phyloP scores from a whole-genome alignment of 1,140 invertebrate species.

The Leguminivora glycinivorella region DNA sequence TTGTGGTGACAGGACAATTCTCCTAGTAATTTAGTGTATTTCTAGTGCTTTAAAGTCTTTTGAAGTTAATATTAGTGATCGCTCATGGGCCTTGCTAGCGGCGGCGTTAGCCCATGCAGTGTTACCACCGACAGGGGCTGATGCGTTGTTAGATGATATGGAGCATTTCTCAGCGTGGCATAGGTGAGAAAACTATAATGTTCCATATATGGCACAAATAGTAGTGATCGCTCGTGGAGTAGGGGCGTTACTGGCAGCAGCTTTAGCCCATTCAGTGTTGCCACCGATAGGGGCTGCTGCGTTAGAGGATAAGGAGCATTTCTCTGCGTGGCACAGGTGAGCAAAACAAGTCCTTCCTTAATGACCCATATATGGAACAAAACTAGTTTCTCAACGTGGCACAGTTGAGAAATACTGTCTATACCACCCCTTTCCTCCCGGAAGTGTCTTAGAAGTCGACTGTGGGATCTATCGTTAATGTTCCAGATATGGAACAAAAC shows the following conservation, averaged over 20 bases:
- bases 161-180: conserved; percentile 90
- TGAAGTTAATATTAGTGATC: conserved; percentile 80
- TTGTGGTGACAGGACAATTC: no score
- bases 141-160: conserved; percentile 83
- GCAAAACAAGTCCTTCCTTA: no score
- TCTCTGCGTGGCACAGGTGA: conserved; percentile 88
- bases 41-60: no score
- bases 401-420: no score
- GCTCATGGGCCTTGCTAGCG: conserved; percentile 80
- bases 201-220: no score
- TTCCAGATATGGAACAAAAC: no score
- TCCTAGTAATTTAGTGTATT: no score
- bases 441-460: no score
- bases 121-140: conserved; percentile 83
- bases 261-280: conserved; percentile 81
- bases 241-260: conserved; percentile 82
- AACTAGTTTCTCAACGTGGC: conserved; percentile 90
- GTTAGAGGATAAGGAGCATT: conserved; percentile 85
- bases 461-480: no score
- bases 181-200: no score
- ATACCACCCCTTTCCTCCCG: no score
- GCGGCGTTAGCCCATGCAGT: conserved; percentile 82
- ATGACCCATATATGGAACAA: no score
- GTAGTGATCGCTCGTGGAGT: conserved; percentile 80
- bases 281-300: conserved; percentile 83